Percentiles rank a stretch among this genome's conserved stretches.
Conservation (phyloP, 2,888 invertebrate genomes). For the Brassicogethes aeneus region DNA sequence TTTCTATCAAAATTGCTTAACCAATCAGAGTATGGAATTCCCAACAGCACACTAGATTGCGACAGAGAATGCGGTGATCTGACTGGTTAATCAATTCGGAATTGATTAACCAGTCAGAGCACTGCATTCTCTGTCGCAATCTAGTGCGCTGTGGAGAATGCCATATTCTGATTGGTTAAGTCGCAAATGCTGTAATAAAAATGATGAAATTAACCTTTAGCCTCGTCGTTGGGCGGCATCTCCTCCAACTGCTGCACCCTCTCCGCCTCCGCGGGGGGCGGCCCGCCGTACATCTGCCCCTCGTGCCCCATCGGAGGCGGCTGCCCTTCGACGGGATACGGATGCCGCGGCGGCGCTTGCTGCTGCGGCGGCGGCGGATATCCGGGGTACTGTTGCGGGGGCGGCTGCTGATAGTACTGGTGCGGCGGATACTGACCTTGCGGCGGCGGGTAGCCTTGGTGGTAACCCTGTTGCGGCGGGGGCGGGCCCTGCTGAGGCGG, state of each 20-base stretch:
- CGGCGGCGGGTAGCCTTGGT: constrained; percentile 29
- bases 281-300: too few relatives aligned
- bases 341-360: constrained; percentile 31
- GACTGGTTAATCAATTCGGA: too few relatives aligned
- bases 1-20: too few relatives aligned
- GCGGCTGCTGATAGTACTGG: constrained; percentile 46
- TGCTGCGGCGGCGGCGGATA: constrained; percentile 45
- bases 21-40: too few relatives aligned
- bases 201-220: too few relatives aligned
- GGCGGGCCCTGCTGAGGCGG: constrained; percentile 41
- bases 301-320: constrained; percentile 27
- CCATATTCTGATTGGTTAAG: too few relatives aligned
- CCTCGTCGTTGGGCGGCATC: background rate
- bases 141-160: too few relatives aligned
- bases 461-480: constrained; percentile 31
- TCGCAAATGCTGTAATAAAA: too few relatives aligned
- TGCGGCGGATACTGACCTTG: constrained; percentile 41
- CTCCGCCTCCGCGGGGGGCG: constrained; percentile 19
- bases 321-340: constrained; percentile 28
- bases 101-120: too few relatives aligned
- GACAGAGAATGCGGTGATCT: too few relatives aligned
- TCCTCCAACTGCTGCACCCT: constrained; percentile 4
- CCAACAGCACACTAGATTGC: too few relatives aligned
- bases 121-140: too few relatives aligned
- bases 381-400: constrained; percentile 46